Percentiles rank a stretch among this genome's conserved stretches.
Conservation (phyloP, 1,140 invertebrate species). For the Zelostemma sp. region DNA sequence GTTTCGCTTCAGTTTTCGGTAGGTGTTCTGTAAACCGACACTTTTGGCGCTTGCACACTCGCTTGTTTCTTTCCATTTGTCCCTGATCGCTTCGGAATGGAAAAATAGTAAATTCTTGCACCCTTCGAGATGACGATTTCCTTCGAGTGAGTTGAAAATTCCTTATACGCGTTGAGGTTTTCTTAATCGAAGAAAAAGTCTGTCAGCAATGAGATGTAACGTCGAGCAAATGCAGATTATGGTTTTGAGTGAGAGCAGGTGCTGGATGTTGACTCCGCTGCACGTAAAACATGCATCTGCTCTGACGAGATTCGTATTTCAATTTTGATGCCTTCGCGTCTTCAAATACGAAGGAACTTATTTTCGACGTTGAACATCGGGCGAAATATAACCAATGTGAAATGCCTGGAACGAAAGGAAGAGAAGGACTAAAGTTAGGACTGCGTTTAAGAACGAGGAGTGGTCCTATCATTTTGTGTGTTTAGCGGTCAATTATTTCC, state of each 20-base stretch:
- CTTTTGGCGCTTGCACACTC: conserved; percentile 38
- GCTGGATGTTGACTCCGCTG: neutral
- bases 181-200: neutral
- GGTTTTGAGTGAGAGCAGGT: neutral
- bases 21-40: conserved; percentile 56
- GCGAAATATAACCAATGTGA: too few relatives aligned
- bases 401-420: too few relatives aligned
- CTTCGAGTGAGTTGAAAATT: too few relatives aligned
- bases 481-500: conserved; percentile 57
- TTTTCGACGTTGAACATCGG: too few relatives aligned
- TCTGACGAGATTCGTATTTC: neutral
- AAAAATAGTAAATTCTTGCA: neutral
- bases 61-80: neutral
- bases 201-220: neutral
- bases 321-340: neutral
- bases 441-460: conserved; percentile 29
- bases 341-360: too few relatives aligned
- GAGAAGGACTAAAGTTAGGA: too few relatives aligned
- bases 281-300: neutral
- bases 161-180: neutral
- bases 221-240: neutral
- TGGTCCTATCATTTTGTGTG: conserved; percentile 46
- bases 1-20: conserved; percentile 58
- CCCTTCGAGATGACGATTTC: neutral
- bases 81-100: neutral